phyloP scores from a whole-genome alignment of 2,797 vertebrate species.

The Rachycentron canadum region DNA sequence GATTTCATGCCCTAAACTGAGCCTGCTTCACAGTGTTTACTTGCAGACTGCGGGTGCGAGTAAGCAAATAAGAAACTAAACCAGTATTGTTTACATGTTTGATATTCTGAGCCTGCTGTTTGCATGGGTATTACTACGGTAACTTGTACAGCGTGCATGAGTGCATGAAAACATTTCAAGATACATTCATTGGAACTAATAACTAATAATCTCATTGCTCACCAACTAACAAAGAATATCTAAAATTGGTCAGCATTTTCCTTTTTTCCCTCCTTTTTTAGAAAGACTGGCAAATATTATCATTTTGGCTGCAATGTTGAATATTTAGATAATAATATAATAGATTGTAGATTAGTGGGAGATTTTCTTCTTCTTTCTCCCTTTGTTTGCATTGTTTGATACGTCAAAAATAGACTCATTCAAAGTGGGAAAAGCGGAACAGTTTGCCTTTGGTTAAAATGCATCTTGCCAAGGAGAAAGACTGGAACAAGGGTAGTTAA shows the following conservation, averaged over 20 bases:
- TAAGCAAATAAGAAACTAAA: slow-evolving; percentile 29
- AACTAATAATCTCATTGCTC: not conserved
- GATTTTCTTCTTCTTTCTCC: not conserved
- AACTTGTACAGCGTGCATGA: not conserved
- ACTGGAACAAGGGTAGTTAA: slow-evolving; percentile 79
- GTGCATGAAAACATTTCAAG: not conserved
- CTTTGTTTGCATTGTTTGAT: not conserved
- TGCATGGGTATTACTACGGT: slow-evolving; percentile 10
- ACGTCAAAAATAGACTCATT: not conserved
- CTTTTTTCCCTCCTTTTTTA: too few relatives aligned
- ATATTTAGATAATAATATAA: not conserved
- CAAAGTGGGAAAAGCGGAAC: not conserved
- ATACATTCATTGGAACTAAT: not conserved
- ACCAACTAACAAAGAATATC: not conserved
- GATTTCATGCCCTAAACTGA: not conserved
- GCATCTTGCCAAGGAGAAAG: slow-evolving; percentile 63
- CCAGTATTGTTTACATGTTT: slow-evolving; percentile 17
- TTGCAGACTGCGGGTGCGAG: slow-evolving; percentile 5
- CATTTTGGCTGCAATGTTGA: not conserved
- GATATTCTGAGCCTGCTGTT: slow-evolving; percentile 40
- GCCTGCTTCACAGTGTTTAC: slow-evolving; percentile 18
- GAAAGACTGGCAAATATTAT: not conserved
- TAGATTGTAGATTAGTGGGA: not conserved
- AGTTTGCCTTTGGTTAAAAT: slow-evolving; percentile 20
- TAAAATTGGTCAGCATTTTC: not conserved